These are phyloP conservation scores for Oligia strigilis DNA, from an alignment of 2,888 invertebrate genomes.

Conservation along the genomic window DNA sequence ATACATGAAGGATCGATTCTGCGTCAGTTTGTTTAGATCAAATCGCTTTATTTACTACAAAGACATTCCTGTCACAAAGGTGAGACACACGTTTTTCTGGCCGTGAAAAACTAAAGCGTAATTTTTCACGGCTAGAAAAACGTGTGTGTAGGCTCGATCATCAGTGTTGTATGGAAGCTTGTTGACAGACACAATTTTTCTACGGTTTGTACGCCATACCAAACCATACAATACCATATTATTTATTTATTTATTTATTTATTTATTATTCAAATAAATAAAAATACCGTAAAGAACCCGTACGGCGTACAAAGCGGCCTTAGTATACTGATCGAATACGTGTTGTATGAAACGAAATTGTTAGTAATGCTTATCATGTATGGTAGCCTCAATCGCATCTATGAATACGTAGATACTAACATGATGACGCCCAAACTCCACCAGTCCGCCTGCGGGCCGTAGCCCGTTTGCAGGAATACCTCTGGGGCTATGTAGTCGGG, in stretches of 20 bases:
- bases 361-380: constrained; percentile 10
- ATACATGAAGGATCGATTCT: background rate
- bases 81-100: background rate
- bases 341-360: background rate
- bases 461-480: constrained; percentile 99
- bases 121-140: too few species aligned
- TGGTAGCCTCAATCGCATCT: background rate
- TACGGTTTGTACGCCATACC: too few species aligned
- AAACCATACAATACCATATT: too few species aligned
- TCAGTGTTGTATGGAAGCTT: too few species aligned
- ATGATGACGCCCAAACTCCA: constrained; percentile 99
- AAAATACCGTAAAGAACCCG: too few species aligned
- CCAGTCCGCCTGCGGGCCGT: constrained; percentile 99
- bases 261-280: too few species aligned
- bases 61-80: background rate
- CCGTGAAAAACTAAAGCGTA: too few species aligned
- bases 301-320: background rate
- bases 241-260: too few species aligned
- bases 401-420: constrained; percentile 88
- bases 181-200: too few species aligned
- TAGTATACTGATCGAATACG: background rate
- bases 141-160: too few species aligned
- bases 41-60: background rate
- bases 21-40: background rate
- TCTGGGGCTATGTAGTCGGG: constrained; percentile 99